Percentiles rank a stretch among this genome's conserved stretches.
phyloP scores from a whole-genome alignment of 1,140 invertebrate species.

The Tribolium madens region DNA sequence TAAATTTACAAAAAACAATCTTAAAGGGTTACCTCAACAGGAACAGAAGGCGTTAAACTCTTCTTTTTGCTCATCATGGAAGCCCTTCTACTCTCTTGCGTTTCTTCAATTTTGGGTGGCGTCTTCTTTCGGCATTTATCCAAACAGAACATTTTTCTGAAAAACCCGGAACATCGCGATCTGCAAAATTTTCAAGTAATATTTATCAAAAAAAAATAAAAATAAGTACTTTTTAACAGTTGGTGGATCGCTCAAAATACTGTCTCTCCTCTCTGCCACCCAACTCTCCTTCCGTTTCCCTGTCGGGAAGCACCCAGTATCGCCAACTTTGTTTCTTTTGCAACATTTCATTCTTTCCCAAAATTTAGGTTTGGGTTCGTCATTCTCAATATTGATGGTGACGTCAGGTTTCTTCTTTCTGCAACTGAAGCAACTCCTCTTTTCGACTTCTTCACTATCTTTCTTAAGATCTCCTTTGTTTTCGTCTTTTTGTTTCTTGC shows the following conservation, averaged over 20 bases:
- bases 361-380: slow-evolving; percentile 54
- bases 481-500: slow-evolving; percentile 46
- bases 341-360: slow-evolving; percentile 59
- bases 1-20: slow-evolving; percentile 57
- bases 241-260: slow-evolving; percentile 56
- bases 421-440: slow-evolving; percentile 57
- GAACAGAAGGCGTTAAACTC: slow-evolving; percentile 71
- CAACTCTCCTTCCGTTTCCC: slow-evolving; percentile 62
- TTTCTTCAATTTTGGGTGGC: slow-evolving; percentile 53
- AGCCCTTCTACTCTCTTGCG: slow-evolving; percentile 68
- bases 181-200: slow-evolving; percentile 49
- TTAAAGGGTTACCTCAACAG: slow-evolving; percentile 66
- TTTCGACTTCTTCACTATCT: slow-evolving; percentile 34
- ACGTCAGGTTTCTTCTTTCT: slow-evolving; percentile 55
- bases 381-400: slow-evolving; percentile 55
- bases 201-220: slow-evolving; percentile 51
- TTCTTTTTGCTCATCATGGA: slow-evolving; percentile 74
- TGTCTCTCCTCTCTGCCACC: slow-evolving; percentile 63
- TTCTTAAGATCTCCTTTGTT: slow-evolving; percentile 25
- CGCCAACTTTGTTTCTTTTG: slow-evolving; percentile 60
- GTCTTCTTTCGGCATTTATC: slow-evolving; percentile 65
- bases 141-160: slow-evolving; percentile 59
- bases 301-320: slow-evolving; percentile 57
- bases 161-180: slow-evolving; percentile 55
- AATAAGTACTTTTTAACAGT: not conserved